Evolutionary conservation across 2,888 invertebrate genomes (phyloP).

Genomic region (Thumatha senex): DNA sequence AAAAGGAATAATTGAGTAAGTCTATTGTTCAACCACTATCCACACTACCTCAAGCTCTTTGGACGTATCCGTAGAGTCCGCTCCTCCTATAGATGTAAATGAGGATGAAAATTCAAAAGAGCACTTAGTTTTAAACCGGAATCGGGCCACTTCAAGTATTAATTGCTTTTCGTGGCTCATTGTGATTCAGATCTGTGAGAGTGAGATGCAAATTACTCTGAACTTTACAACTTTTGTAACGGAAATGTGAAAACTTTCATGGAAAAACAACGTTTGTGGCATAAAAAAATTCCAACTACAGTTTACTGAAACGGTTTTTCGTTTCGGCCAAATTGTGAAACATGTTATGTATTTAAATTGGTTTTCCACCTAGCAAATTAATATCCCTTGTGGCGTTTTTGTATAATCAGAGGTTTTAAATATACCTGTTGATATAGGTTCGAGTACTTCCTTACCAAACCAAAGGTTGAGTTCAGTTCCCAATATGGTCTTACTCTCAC

Average conservation of each 20-base stretch:
- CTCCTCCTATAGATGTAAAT: constrained; percentile 58
- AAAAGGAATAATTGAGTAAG: constrained; percentile 17
- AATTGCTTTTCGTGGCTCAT: constrained; percentile 81
- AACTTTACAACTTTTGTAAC: constrained; percentile 77
- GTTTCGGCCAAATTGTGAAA: constrained; percentile 13
- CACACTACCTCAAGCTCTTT: constrained; percentile 18
- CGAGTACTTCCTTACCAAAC: too few relatives aligned
- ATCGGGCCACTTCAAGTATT: constrained; percentile 78
- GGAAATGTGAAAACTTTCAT: constrained; percentile 72
- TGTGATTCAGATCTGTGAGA: constrained; percentile 76
- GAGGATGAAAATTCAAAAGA: constrained; percentile 76
- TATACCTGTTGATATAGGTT: too few relatives aligned
- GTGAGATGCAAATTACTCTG: constrained; percentile 78
- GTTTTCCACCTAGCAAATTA: not conserved
- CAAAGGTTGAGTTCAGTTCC: too few relatives aligned
- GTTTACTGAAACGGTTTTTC: constrained; percentile 37
- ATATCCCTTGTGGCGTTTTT: too few relatives aligned
- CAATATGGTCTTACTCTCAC: too few relatives aligned
- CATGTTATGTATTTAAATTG: constrained; percentile 14
- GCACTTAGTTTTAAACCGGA: constrained; percentile 78
- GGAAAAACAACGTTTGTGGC: constrained; percentile 62
- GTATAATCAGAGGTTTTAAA: too few relatives aligned
- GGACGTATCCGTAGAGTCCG: constrained; percentile 42
- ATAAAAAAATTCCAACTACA: constrained; percentile 50
- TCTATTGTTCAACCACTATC: constrained; percentile 24